Conservation (phyloP, 2,797 vertebrate genomes). For the Poecilia velifera region DNA sequence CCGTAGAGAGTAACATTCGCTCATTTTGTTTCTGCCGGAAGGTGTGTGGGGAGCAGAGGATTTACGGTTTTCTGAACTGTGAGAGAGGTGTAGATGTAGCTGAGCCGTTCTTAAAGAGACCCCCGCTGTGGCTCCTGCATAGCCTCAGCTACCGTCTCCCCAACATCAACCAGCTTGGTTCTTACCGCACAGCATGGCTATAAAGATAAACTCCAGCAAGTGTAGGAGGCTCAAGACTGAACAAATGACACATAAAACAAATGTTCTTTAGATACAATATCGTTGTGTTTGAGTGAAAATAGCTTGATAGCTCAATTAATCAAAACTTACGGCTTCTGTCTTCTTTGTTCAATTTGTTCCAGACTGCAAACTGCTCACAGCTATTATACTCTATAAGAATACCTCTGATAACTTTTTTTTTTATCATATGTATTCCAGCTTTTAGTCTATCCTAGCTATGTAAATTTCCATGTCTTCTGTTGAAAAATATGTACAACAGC, state of each 20-base stretch:
- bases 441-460: not conserved
- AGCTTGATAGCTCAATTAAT: constrained; percentile 36
- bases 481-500: not conserved
- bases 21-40: constrained; percentile 60
- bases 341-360: constrained; percentile 1
- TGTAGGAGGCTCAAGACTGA: constrained; percentile 40
- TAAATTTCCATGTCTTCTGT: not conserved
- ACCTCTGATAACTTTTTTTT: not conserved
- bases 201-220: constrained; percentile 59
- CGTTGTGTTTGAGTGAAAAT: constrained; percentile 17
- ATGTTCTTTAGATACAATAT: constrained; percentile 32
- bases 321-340: constrained; percentile 9
- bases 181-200: constrained; percentile 49
- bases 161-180: constrained; percentile 56
- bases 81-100: constrained; percentile 58
- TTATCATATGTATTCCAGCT: not conserved
- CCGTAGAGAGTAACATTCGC: constrained; percentile 26
- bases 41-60: constrained; percentile 54
- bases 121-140: constrained; percentile 67
- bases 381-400: not conserved
- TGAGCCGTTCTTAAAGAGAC: constrained; percentile 67
- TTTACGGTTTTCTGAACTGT: constrained; percentile 54
- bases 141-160: constrained; percentile 52
- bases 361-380: not conserved
- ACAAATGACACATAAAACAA: constrained; percentile 43